Base-by-base conservation (phyloP, 2,888 invertebrate genomes). In the Amblyteles armatorius region DNA sequence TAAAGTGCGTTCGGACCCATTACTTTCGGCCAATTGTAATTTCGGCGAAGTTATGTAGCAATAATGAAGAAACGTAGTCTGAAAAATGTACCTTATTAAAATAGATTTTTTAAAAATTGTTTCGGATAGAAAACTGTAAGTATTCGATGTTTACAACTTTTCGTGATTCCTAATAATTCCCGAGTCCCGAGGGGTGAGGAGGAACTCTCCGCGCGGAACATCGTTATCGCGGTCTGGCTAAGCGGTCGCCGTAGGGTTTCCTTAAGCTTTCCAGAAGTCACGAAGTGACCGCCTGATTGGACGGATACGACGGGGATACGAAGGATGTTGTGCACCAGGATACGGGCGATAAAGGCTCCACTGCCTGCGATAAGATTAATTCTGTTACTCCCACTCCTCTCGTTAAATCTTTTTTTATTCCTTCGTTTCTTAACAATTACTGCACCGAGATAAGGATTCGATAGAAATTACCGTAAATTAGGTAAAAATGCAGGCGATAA, bases 281-380 rank as follows among this genome's bases (percentile, higher is more conserved):
- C 87, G 69, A 81, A 88, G 89, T 88, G 86, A 84, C 87, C 87
- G 88, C 86, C 88, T 89, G 90, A 91, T 90, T 90, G 91, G 90
- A 91, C 90, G 91, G 90, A 91, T 89, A 85, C 82, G 79, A 67
- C 79, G 82, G 73, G 85, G 82, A 85, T 85, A 90, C 90, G 90
- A 90, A 92, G 92, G 92, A 92, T 92, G 92, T 92, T 89, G 92
- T 90, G 82, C 90, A 88, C 91, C 92, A 90, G 91, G 92, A 92
- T 92, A 92, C 90, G 90, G 68, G 73, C 90, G 92, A 92, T 92
- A 92, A 90, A 91, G 82, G 71, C 89, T 88, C 86, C 72, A 72
- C 57, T 84, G 78, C 44, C 72, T 80, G 77, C 87, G 91, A 91
- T 91, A 90, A 90, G 88, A 84, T 88, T 88, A 87, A 84, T 85